Evolutionary conservation across 2,888 invertebrate species (phyloP), one percentile per base, ranked within the genome.

Genomic region (Drosophila emarginata): DNA sequence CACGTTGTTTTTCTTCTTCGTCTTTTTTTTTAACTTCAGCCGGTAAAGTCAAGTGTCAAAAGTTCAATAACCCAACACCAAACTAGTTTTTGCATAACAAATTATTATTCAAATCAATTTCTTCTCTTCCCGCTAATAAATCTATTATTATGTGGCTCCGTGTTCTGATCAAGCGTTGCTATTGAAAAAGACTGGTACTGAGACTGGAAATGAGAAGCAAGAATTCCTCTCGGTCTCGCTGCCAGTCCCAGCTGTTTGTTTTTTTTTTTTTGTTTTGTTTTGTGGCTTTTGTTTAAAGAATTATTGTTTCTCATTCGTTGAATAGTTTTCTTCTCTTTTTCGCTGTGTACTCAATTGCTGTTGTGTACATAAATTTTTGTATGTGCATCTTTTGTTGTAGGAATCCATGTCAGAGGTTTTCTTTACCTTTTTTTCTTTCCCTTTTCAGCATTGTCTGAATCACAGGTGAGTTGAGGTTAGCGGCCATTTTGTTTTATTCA

Each of bases 21-120:
- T 40, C 40, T 56, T 59, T 63, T 64, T 59, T 40, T 56, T 59
- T 58, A 69, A 40, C 62, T 79, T 66, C 69, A 18, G 61, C 69
- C 67, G 71, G 69, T 51, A 18, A 66, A 82, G 80, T 82, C 86
- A 86, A 82, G 87, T 83, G 86, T 86, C 80, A 77, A 39, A 65
- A 59, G 82, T 86, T 82, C 86, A 85, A 71, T 69, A 82, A 77
- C 84, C 86, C 72, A 64, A 56, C 37, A 26, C 15, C 26, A 74
- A 85, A 83, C 86, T 45, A 59, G 86, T 82, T 82, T 85, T 86
- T 71, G 80, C 83, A 82, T 80, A 80, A 64, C 61, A 61, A 72
- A 68, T 70, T 66, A 66, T 12, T 67, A 71, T 67, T 57, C 59
- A 58, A 36, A 32, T 26, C 45, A 12, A 23, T 5, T 21, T 39